These are phyloP conservation scores for Cephalopachus bancanus DNA, from an alignment of 2,797 vertebrate species.

Conservation along the genomic window DNA sequence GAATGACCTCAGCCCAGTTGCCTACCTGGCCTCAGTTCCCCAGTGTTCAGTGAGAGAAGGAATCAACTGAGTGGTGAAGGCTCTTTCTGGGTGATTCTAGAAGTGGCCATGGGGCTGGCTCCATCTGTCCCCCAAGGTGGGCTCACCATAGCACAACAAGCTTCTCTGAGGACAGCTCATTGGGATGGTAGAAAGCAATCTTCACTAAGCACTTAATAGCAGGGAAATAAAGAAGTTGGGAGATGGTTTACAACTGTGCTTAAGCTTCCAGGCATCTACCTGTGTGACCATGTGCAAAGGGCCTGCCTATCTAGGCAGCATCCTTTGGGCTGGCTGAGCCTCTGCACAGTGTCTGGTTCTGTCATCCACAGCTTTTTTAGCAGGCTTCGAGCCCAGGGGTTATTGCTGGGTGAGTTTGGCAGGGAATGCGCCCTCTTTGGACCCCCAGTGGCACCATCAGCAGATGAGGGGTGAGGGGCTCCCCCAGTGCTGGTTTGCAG, in stretches of 20 bases:
- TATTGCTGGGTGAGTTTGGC: not conserved
- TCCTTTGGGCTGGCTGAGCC: not conserved
- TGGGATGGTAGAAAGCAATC: not conserved
- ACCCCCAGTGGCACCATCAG: not conserved
- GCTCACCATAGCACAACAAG: not conserved
- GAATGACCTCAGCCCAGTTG: too few relatives aligned
- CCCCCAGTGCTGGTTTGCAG: not conserved
- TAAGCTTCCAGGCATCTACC: not conserved
- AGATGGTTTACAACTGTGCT: rapidly evolving
- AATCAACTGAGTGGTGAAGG: rapidly evolving
- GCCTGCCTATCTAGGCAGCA: rapidly evolving
- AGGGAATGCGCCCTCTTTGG: not conserved
- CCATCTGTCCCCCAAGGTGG: rapidly evolving
- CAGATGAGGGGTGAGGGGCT: rapidly evolving
- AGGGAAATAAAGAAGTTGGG: not conserved
- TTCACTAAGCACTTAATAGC: not conserved
- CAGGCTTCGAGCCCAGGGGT: not conserved
- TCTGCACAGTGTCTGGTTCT: not conserved
- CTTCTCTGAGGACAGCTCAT: not conserved
- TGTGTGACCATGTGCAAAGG: rapidly evolving
- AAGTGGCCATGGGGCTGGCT: not conserved
- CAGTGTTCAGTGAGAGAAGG: not conserved
- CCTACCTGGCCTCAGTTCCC: not conserved
- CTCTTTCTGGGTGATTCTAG: not conserved
- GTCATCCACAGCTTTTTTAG: not conserved